Conservation (phyloP, 2,888 invertebrate genomes). For the Hipparchia semele region DNA sequence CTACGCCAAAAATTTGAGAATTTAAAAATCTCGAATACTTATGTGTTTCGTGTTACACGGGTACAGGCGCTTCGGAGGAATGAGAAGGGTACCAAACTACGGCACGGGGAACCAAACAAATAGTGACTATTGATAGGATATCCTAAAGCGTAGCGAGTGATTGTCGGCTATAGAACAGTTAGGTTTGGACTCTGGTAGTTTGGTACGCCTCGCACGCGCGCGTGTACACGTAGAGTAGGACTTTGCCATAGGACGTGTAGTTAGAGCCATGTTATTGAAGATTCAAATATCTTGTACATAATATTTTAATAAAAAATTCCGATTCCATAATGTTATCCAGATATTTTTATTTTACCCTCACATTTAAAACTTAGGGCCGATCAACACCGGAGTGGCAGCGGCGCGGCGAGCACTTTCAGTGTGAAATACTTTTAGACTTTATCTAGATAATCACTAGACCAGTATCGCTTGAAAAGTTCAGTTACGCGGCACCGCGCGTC, state of each 20-base stretch:
- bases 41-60: conserved; percentile 2
- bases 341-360: conserved; percentile 35
- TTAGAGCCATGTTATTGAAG: conserved; percentile 51
- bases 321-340: conserved; percentile 58
- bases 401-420: no score
- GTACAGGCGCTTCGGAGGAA: neutral
- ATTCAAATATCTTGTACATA: conserved; percentile 60
- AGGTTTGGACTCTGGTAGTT: neutral
- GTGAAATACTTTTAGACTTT: no score
- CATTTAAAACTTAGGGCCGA: no score
- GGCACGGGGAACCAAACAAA: neutral
- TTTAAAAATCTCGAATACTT: neutral
- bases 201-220: neutral
- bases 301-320: conserved; percentile 67
- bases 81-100: neutral
- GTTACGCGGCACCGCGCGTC: no score
- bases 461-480: no score
- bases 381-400: no score
- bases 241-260: conserved; percentile 59
- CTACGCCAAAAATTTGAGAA: neutral
- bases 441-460: no score
- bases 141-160: neutral
- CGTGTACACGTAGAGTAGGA: conserved; percentile 13
- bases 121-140: neutral
- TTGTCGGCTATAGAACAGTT: neutral